A percentile compares a stretch with the other conserved stretches of the same genome.
These are phyloP conservation scores for Delphinapterus leucas DNA, from an alignment of 2,113 vertebrate genomes.

Conservation along the genomic window DNA sequence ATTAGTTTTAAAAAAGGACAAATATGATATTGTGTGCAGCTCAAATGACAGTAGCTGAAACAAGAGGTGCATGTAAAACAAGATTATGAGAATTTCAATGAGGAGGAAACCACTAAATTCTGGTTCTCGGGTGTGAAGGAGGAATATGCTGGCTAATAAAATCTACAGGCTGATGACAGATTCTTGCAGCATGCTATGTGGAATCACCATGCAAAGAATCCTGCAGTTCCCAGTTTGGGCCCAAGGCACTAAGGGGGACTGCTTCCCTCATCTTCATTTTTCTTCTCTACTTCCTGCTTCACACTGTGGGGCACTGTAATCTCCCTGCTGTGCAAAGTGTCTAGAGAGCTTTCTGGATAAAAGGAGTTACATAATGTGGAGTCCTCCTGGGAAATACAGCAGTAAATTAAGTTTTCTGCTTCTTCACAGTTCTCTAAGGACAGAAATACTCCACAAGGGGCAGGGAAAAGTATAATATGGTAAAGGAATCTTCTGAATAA, in stretches of 20 bases:
- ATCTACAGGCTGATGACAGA: neutral
- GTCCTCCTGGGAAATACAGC: conserved; percentile 35
- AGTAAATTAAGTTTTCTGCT: conserved; percentile 52
- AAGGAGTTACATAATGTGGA: neutral
- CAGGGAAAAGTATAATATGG: neutral
- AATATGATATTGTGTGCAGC: neutral
- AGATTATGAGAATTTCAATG: neutral
- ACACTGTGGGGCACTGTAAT: neutral
- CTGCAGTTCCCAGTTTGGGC: neutral
- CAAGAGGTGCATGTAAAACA: neutral
- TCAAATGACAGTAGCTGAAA: neutral
- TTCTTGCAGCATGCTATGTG: neutral
- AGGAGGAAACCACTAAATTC: neutral
- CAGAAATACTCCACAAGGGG: neutral
- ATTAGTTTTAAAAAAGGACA: neutral
- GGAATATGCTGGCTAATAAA: neutral
- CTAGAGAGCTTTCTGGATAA: conserved; percentile 37
- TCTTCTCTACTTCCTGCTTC: neutral
- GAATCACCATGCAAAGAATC: neutral
- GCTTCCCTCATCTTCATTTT: neutral
- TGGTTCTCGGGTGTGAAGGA: neutral
- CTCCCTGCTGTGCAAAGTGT: neutral
- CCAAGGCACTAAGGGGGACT: neutral
- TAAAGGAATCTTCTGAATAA: neutral
- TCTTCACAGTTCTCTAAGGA: neutral